A percentile compares a stretch with the other conserved stretches of the same genome.
These are phyloP conservation scores for Poecilia gillii DNA, from an alignment of 2,797 vertebrate genomes.

Conservation along the genomic window DNA sequence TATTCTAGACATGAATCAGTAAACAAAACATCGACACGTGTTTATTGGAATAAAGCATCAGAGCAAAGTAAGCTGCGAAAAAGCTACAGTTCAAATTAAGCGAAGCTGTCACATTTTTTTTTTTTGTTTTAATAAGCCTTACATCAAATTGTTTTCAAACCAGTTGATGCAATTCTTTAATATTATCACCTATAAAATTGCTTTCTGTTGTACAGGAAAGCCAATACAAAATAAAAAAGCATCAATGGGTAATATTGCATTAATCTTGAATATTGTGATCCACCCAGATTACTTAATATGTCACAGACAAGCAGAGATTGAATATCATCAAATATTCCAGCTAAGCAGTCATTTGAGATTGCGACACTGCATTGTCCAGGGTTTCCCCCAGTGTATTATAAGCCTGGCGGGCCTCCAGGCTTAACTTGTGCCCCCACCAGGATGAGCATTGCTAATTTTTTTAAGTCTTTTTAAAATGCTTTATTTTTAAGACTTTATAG, in stretches of 20 bases:
- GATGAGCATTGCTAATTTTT: too few relatives aligned
- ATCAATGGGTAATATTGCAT: not conserved
- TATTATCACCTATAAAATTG: not conserved
- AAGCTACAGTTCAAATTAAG: not conserved
- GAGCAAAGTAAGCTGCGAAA: not conserved
- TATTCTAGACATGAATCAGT: slow-evolving; percentile 62
- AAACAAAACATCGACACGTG: slow-evolving; percentile 62
- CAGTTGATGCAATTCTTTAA: not conserved
- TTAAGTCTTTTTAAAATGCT: too few relatives aligned
- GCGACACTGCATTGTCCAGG: too few relatives aligned
- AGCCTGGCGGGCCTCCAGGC: too few relatives aligned
- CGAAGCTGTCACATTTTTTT: not conserved
- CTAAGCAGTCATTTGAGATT: not conserved
- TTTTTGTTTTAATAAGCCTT: not conserved
- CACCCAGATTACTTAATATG: not conserved
- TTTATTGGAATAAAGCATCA: slow-evolving; percentile 43
- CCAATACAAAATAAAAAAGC: too few relatives aligned
- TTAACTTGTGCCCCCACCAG: too few relatives aligned
- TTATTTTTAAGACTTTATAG: too few relatives aligned
- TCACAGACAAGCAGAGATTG: too few relatives aligned
- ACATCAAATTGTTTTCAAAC: not conserved
- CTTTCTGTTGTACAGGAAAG: not conserved
- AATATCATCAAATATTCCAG: not conserved
- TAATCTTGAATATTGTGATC: not conserved
- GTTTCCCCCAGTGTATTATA: too few relatives aligned